Conservation (phyloP, 2,113 vertebrate genomes). For the Symphodus melops region DNA sequence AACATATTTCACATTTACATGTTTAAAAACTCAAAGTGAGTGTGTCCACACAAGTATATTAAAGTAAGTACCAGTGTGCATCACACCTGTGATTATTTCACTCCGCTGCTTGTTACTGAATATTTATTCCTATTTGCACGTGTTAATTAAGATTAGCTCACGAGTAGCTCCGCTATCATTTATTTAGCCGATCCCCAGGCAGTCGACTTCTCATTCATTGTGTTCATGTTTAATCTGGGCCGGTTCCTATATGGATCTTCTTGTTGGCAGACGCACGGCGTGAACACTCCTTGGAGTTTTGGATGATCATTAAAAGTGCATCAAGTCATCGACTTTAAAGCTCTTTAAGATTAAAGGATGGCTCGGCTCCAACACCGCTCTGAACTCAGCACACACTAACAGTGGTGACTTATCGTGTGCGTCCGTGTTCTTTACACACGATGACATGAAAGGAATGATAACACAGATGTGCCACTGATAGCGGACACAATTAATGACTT, state of each 20-base stretch:
- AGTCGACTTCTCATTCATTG: slow-evolving; percentile 7
- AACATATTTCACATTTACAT: too few species aligned
- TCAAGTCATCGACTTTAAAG: neutral
- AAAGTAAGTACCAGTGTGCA: too few species aligned
- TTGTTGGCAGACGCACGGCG: neutral
- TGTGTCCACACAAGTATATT: too few species aligned
- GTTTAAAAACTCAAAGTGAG: neutral
- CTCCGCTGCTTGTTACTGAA: slow-evolving; percentile 29
- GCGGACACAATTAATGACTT: neutral
- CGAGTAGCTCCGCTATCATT: slow-evolving; percentile 11
- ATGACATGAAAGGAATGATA: neutral
- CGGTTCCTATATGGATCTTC: neutral
- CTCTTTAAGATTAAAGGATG: neutral
- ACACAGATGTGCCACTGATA: neutral
- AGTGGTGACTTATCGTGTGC: neutral
- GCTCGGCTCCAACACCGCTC: neutral
- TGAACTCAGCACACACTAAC: neutral
- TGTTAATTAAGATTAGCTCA: slow-evolving; percentile 53
- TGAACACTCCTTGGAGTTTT: neutral
- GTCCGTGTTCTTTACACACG: neutral
- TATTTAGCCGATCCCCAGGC: slow-evolving; percentile 16
- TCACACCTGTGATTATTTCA: neutral
- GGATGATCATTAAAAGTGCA: slow-evolving; percentile 1
- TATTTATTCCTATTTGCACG: slow-evolving; percentile 48
- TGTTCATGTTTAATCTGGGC: slow-evolving; percentile 11